Evolutionary conservation across 2,797 vertebrate species (phyloP), one percentile per base, ranked within the genome.

Genomic region (Sebastes vulpes): DNA sequence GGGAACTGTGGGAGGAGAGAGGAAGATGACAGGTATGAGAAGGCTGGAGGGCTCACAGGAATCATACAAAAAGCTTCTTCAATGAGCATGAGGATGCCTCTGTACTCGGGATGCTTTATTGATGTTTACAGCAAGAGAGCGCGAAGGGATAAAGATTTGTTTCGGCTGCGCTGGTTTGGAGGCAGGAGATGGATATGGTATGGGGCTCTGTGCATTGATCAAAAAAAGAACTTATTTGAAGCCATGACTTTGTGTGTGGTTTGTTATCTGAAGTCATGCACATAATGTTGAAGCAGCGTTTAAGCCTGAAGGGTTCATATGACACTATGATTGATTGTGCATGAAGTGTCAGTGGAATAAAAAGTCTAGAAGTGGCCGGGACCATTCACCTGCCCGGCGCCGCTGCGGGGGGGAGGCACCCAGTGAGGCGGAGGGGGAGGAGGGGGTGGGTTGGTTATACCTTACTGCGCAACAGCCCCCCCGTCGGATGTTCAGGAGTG

Each of bases 401-500:
- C 68, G 89, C 81, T 89, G 87, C 86, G 79, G 71, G 82, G 81
- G 81, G 85, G 81, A 89, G 87, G 83, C 86, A 86, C 87, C 89
- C 85, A 20, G n/a, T n/a, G 12, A 20, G 84, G 86, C 80, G 79
- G 81, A 52, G 79, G 78, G 20, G 77, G 77, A 77, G 46, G 77
- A 35, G 50, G 48, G 35, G 56, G 35, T 56, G 83, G 82, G 89
- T 93, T 82, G 82, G 89, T 93, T 95, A 95, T 95, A 99, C 98
- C 97, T 99, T 99, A 96, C 97, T 99, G 77, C 97, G 96, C 92
- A 99, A 96, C 89, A 99, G 97, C 28, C 98, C 98, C 75, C 97
- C 98, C 0, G 97, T 95, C 60, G 97, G 97, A 90, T 98, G 98
- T 90, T 99, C 98, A 0, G 98, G 98, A 29, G 98, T 99, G 92